Percentiles rank a stretch among this genome's conserved stretches.
Evolutionary conservation across 2,797 vertebrate genomes (phyloP).

Genomic region (Siniperca scherzeri): DNA sequence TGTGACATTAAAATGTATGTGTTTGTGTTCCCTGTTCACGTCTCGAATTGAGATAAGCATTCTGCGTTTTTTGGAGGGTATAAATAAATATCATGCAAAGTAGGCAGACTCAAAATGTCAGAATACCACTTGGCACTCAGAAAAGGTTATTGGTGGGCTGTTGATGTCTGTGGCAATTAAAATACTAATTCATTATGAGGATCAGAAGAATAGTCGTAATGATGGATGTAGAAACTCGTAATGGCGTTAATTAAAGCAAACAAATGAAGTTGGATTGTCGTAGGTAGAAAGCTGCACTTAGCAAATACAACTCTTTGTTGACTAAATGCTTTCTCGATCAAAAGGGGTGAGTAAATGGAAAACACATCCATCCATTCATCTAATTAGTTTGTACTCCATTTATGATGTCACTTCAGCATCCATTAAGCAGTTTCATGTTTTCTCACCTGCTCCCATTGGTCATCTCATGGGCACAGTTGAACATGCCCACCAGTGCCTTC

Average conservation of each 20-base stretch:
- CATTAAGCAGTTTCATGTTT: neutral
- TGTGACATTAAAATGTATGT: constrained; percentile 33
- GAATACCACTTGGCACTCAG: constrained; percentile 25
- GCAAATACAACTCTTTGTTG: neutral
- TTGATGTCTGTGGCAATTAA: constrained; percentile 29
- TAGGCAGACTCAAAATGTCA: constrained; percentile 49
- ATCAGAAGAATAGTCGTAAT: neutral
- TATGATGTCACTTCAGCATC: neutral
- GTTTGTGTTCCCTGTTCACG: constrained; percentile 21
- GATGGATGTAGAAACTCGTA: constrained; percentile 3
- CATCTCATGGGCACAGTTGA: constrained; percentile 95
- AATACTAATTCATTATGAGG: constrained; percentile 5
- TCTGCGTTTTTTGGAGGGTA: constrained; percentile 1
- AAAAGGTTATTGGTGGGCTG: constrained; percentile 18
- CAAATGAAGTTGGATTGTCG: constrained; percentile 4
- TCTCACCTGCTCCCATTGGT: constrained; percentile 89
- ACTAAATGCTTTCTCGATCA: neutral
- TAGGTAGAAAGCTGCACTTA: constrained; percentile 1
- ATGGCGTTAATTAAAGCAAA: neutral
- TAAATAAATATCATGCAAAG: constrained; percentile 43
- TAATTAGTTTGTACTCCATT: neutral
- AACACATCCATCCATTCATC: neutral
- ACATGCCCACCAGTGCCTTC: constrained; percentile 90
- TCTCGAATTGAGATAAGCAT: constrained; percentile 31
- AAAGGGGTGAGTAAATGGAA: neutral